Conservation (phyloP, 2,797 vertebrate species). For the Nyctalus aviator region DNA sequence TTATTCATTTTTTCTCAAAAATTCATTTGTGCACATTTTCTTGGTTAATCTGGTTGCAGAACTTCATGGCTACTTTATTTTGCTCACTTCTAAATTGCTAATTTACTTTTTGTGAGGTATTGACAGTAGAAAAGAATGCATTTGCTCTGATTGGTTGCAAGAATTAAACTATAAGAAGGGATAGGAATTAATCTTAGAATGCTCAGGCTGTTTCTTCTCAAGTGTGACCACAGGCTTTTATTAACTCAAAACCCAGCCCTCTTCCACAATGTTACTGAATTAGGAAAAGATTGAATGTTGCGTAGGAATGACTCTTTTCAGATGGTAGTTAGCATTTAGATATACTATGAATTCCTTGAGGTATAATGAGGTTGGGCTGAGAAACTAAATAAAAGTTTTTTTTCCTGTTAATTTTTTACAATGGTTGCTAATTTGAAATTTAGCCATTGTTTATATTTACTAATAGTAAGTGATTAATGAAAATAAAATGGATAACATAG, state of each 20-base stretch:
- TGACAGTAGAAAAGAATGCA: background rate
- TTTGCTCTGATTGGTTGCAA: background rate
- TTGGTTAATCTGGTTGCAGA: background rate
- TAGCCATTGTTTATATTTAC: background rate
- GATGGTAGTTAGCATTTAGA: background rate
- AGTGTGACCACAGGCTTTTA: background rate
- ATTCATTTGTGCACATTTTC: background rate
- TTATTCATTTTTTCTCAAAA: background rate
- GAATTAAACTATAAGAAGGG: constrained; percentile 4
- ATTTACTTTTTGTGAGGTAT: constrained; percentile 9
- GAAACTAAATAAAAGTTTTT: background rate
- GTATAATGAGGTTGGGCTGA: constrained; percentile 2
- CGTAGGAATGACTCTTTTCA: background rate
- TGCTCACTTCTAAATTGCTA: background rate
- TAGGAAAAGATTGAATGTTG: constrained; percentile 6
- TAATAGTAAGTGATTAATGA: background rate
- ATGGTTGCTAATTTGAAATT: background rate
- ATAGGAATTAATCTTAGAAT: constrained; percentile 12
- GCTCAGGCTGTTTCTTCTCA: background rate
- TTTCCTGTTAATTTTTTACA: background rate
- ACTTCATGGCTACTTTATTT: background rate
- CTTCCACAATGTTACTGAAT: background rate
- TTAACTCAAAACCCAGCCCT: background rate
- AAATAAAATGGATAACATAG: background rate
- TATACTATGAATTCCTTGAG: background rate